Evolutionary conservation across 2,797 vertebrate genomes (phyloP).

Genomic region (Rhinella marina): DNA sequence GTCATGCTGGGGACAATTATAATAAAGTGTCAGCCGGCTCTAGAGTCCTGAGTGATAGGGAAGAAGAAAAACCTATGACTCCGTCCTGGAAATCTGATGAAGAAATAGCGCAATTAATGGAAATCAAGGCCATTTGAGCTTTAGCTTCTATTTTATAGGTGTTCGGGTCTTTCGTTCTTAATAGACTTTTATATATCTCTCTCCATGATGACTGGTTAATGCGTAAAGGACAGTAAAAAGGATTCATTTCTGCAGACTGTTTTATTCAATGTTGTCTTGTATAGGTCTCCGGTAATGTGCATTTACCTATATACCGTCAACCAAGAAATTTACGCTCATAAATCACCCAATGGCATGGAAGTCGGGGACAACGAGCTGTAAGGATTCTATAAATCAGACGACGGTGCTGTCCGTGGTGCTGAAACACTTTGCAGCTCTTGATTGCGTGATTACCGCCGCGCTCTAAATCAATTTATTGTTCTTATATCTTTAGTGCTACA

Average conservation of each 20-base stretch:
- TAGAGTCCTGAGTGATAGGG: slow-evolving; percentile 41
- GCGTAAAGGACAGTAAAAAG: slow-evolving; percentile 17
- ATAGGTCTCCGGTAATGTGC: background rate
- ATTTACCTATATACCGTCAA: slow-evolving; percentile 1
- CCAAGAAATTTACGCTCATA: background rate
- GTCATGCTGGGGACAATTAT: slow-evolving; percentile 24
- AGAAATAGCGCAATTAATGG: slow-evolving; percentile 24
- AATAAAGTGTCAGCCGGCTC: slow-evolving; percentile 36
- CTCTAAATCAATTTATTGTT: slow-evolving; percentile 1
- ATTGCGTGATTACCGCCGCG: background rate
- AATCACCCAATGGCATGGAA: background rate
- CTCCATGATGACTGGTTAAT: slow-evolving; percentile 16
- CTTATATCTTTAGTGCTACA: background rate
- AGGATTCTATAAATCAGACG: background rate
- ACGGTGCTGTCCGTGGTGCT: background rate
- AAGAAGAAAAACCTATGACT: background rate
- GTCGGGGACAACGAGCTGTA: background rate
- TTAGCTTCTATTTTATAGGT: background rate
- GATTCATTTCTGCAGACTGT: slow-evolving; percentile 9
- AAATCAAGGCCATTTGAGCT: background rate
- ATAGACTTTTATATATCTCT: slow-evolving; percentile 34
- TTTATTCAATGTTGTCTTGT: slow-evolving; percentile 28
- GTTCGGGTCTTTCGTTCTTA: slow-evolving; percentile 11
- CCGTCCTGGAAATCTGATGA: slow-evolving; percentile 15
- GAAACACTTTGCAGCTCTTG: slow-evolving; percentile 1